A percentile compares a stretch with the other conserved stretches of the same genome.
Conservation (phyloP, 2,797 vertebrate species). For the Pipistrellus kuhlii region DNA sequence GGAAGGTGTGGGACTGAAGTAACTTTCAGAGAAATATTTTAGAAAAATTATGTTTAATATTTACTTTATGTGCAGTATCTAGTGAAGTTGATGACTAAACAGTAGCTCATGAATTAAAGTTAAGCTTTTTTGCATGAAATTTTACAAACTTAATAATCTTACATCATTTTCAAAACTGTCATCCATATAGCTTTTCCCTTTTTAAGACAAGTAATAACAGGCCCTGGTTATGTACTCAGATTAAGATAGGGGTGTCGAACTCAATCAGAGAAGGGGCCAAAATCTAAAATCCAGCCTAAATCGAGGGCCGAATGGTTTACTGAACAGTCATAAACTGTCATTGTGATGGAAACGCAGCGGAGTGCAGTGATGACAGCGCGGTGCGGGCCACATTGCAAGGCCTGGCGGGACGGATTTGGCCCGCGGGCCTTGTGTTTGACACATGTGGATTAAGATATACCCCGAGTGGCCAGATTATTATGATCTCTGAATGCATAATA, state of each 20-base stretch:
- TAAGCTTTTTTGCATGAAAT: neutral
- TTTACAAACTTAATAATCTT: neutral
- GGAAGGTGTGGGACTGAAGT: neutral
- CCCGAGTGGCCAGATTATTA: no score
- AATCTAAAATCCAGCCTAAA: no score
- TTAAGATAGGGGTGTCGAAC: no score
- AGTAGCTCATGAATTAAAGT: neutral
- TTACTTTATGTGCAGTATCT: neutral
- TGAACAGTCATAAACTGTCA: no score
- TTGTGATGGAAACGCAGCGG: no score
- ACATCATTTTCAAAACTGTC: neutral
- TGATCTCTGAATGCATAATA: no score
- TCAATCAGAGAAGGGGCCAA: no score
- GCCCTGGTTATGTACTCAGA: neutral
- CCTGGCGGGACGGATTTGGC: no score
- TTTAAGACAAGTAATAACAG: slow-evolving; percentile 2
- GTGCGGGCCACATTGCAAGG: no score
- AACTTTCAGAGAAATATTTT: neutral
- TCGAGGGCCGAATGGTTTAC: no score
- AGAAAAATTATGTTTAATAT: neutral
- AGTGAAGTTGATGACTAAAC: neutral
- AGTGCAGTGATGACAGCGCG: no score
- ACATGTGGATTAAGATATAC: neutral
- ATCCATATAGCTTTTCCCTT: neutral
- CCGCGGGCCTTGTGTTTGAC: no score